phyloP scores from a whole-genome alignment of 2,113 vertebrate genomes.

The Mesocricetus auratus region DNA sequence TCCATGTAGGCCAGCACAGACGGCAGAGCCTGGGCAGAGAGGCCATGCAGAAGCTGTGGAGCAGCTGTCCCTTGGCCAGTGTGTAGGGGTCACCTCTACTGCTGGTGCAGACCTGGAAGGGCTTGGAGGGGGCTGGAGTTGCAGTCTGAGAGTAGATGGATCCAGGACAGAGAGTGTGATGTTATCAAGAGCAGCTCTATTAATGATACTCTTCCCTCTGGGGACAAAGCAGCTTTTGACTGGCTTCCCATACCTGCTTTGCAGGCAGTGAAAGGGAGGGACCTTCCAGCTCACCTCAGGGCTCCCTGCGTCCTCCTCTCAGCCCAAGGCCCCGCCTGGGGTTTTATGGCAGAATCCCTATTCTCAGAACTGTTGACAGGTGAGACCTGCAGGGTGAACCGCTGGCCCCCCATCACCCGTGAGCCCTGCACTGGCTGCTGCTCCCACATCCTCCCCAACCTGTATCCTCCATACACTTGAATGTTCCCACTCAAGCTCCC shows the following conservation, averaged over 20 bases:
- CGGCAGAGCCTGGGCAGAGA: neutral
- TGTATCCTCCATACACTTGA: accelerated
- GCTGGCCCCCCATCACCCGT: neutral
- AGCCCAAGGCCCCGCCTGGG: neutral
- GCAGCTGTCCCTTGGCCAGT: neutral
- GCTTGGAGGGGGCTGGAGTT: neutral
- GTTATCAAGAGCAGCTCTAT: neutral
- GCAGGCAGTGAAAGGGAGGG: neutral
- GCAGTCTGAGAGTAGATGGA: no score
- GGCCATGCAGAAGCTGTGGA: neutral
- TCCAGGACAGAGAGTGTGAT: neutral
- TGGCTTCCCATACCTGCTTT: neutral
- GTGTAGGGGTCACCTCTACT: neutral
- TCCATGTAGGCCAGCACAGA: neutral
- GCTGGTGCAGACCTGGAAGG: neutral
- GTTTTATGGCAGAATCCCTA: neutral
- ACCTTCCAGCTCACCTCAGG: neutral
- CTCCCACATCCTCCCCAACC: neutral
- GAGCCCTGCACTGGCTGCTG: neutral
- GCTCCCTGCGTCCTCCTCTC: neutral
- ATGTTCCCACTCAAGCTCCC: neutral
- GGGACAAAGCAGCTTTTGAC: constrained; percentile 47
- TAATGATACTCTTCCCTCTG: constrained; percentile 73
- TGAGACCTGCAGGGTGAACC: neutral
- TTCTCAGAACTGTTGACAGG: neutral